These are phyloP conservation scores for Porites australiensis DNA, from an alignment of 64 coral and sea anemone species.

Conservation along the genomic window DNA sequence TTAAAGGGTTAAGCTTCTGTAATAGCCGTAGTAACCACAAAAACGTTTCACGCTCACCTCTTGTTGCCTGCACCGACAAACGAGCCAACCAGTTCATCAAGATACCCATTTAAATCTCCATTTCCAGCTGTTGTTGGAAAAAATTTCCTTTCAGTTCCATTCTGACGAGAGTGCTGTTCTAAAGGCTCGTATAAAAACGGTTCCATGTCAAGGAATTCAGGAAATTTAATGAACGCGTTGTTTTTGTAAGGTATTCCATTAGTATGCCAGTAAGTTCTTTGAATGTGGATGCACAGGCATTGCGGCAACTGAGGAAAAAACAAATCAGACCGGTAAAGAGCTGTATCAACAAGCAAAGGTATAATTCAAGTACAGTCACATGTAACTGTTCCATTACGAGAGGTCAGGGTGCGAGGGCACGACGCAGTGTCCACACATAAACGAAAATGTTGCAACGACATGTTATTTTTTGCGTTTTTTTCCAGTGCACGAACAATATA, in stretches of 20 bases:
- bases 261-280: conserved; percentile 94
- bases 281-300: conserved; percentile 94
- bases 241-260: conserved; percentile 94
- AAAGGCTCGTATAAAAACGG: conserved; percentile 80
- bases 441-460: no score
- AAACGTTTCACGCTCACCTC: neutral
- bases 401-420: no score
- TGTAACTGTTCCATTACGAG: no score
- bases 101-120: conserved; percentile 6
- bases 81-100: conserved; percentile 17
- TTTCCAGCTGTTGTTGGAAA: neutral
- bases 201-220: conserved; percentile 82
- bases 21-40: no score
- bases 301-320: conserved; percentile 66
- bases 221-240: conserved; percentile 73
- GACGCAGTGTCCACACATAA: no score
- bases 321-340: neutral
- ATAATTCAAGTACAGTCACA: no score
- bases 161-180: neutral
- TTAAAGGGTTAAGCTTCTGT: no score
- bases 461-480: no score
- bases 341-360: no score
- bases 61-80: neutral
- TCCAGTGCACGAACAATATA: no score
- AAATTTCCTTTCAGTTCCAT: neutral